Percentiles rank a stretch among this genome's conserved stretches.
phyloP scores from a whole-genome alignment of 2,888 invertebrate genomes.

The Seira sanloemensis region DNA sequence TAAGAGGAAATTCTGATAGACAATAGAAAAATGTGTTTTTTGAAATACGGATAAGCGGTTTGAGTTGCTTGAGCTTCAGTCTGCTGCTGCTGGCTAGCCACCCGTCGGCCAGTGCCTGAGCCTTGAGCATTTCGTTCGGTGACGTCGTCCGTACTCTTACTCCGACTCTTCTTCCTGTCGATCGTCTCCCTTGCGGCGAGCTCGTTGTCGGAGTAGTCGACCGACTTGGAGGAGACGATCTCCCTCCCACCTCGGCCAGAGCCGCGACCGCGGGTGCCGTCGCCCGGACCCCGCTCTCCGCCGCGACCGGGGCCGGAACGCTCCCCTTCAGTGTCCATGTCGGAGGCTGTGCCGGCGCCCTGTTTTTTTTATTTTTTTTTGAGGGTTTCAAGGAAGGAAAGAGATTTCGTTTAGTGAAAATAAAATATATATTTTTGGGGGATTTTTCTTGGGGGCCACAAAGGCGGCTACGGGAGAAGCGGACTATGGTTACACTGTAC shows the following conservation, averaged over 20 bases:
- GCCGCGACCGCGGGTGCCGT: conserved; percentile 65
- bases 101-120: conserved; percentile 70
- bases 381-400: no score
- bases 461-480: no score
- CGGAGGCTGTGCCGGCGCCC: conserved; percentile 68
- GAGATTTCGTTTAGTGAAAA: no score
- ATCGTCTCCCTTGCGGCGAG: conserved; percentile 73
- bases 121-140: conserved; percentile 76
- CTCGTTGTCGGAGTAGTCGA: conserved; percentile 79
- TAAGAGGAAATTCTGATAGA: no score
- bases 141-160: conserved; percentile 95
- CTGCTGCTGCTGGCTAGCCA: conserved; percentile 64
- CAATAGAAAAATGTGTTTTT: no score
- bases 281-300: conserved; percentile 65
- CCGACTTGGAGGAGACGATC: conserved; percentile 77
- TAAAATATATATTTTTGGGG: no score
- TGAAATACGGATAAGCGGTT: conserved; percentile 64
- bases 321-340: conserved; percentile 62
- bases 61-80: conserved; percentile 67
- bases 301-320: conserved; percentile 41
- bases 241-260: conserved; percentile 72
- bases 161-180: conserved; percentile 75
- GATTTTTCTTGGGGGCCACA: no score
- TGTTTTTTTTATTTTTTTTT: no score
- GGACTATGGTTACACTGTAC: no score